These are phyloP conservation scores for Formica exsecta DNA, from an alignment of 1,140 invertebrate genomes.

Conservation along the genomic window DNA sequence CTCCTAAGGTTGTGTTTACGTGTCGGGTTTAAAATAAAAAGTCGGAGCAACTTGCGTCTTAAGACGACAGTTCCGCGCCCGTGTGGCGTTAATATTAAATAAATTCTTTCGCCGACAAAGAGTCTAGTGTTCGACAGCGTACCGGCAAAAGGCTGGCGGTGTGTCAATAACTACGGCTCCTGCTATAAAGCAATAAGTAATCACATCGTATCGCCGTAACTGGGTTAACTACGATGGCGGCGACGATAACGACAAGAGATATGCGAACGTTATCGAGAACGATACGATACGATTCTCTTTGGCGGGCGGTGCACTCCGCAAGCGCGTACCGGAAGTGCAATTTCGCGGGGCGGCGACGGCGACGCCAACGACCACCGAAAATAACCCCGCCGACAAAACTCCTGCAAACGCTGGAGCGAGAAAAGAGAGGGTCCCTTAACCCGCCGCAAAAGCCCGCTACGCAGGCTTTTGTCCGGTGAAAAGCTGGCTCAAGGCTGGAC, in stretches of 20 bases:
- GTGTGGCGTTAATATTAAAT: constrained; percentile 66
- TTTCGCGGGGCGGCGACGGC: constrained; percentile 32
- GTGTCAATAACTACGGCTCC: constrained; percentile 71
- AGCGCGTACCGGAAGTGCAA: constrained; percentile 51
- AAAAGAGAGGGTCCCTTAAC: constrained; percentile 27
- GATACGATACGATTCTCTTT: not conserved
- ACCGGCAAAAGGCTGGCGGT: constrained; percentile 21
- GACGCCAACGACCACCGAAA: constrained; percentile 32
- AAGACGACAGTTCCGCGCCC: constrained; percentile 43
- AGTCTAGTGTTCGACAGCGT: constrained; percentile 70
- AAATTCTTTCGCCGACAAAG: constrained; percentile 78
- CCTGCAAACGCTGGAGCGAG: constrained; percentile 8
- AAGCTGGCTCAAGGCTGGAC: constrained; percentile 24
- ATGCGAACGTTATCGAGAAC: constrained; percentile 71
- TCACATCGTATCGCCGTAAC: constrained; percentile 73
- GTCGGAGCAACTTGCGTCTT: not conserved
- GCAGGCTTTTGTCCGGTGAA: constrained; percentile 29
- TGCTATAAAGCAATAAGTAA: constrained; percentile 71
- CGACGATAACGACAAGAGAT: constrained; percentile 55
- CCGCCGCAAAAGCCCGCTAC: not conserved
- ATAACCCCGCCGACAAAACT: constrained; percentile 42
- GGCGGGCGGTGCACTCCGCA: not conserved
- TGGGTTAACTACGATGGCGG: constrained; percentile 77
- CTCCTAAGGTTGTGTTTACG: not conserved
- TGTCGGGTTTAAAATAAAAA: constrained; percentile 26